A percentile compares a stretch with the other conserved stretches of the same genome.
Evolutionary conservation across 1,140 invertebrate genomes (phyloP).

Genomic region (Trypoxylus dichotomus): DNA sequence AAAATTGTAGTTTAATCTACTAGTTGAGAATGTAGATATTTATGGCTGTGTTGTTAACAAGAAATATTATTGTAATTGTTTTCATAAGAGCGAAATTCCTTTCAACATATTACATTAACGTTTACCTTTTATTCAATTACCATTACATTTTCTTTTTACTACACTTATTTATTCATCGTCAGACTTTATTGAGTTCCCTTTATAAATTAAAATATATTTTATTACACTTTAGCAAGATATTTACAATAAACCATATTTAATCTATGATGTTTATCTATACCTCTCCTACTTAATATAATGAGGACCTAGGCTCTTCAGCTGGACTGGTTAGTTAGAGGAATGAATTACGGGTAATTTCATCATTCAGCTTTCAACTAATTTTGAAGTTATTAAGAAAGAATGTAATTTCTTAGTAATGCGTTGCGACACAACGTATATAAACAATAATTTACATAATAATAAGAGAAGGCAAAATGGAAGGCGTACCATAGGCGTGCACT

Average conservation of each 20-base stretch:
- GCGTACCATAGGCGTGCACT: too few relatives aligned
- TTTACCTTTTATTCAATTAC: background rate
- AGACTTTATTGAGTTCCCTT: constrained; percentile 27
- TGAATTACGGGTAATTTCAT: too few relatives aligned
- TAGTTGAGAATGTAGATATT: constrained; percentile 32
- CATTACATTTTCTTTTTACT: background rate
- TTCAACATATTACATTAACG: constrained; percentile 9
- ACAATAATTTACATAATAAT: too few relatives aligned
- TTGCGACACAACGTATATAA: too few relatives aligned
- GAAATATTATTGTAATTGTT: constrained; percentile 34
- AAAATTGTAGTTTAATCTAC: constrained; percentile 22
- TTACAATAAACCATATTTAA: constrained; percentile 33
- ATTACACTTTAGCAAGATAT: constrained; percentile 37
- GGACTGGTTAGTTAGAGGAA: too few relatives aligned
- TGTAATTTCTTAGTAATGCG: too few relatives aligned
- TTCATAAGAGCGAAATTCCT: constrained; percentile 6
- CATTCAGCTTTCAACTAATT: too few relatives aligned
- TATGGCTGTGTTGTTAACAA: constrained; percentile 33
- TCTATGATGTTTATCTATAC: constrained; percentile 1
- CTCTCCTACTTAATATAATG: background rate
- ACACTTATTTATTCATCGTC: constrained; percentile 22
- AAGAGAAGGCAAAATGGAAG: too few relatives aligned
- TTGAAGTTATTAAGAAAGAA: too few relatives aligned
- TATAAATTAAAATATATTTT: constrained; percentile 35
- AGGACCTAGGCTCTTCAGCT: too few relatives aligned